Evolutionary conservation across 2,113 vertebrate genomes (phyloP).

Genomic region (Marcusenius ussheri): DNA sequence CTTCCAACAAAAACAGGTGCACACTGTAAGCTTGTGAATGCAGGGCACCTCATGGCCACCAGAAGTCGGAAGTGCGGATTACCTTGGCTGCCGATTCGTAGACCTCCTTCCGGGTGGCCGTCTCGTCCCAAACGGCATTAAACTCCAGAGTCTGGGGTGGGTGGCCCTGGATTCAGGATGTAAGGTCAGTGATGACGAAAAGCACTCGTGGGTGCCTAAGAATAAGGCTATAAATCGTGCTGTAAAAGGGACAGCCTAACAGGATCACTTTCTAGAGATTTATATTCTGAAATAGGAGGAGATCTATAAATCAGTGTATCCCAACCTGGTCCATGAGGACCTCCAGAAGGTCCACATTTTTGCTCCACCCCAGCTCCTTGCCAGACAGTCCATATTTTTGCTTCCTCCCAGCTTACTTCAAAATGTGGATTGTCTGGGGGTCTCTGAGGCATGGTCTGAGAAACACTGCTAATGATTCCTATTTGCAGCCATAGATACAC

Average conservation of each 20-base stretch:
- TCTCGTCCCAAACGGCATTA: constrained; percentile 42
- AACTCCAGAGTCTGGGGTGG: constrained; percentile 38
- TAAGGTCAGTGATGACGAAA: neutral
- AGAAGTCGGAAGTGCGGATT: neutral
- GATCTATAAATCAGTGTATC: neutral
- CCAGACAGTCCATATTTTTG: neutral
- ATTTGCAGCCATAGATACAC: neutral
- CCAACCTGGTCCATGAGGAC: neutral
- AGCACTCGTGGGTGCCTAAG: neutral
- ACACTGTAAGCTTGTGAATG: neutral
- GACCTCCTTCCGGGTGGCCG: constrained; percentile 36
- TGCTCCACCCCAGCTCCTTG: neutral
- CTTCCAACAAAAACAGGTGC: neutral
- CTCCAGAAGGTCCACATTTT: neutral
- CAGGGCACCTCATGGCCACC: neutral
- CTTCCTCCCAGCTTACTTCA: neutral
- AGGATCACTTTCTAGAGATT: neutral
- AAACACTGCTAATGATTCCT: neutral
- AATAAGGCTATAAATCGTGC: neutral
- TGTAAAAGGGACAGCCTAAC: neutral
- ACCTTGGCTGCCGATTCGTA: constrained; percentile 47
- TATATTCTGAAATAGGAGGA: neutral
- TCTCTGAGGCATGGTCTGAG: neutral
- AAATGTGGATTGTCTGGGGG: neutral
- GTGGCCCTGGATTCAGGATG: constrained; percentile 31